These are phyloP conservation scores for Molothrus ater DNA, from an alignment of 2,797 vertebrate species.

Conservation along the genomic window DNA sequence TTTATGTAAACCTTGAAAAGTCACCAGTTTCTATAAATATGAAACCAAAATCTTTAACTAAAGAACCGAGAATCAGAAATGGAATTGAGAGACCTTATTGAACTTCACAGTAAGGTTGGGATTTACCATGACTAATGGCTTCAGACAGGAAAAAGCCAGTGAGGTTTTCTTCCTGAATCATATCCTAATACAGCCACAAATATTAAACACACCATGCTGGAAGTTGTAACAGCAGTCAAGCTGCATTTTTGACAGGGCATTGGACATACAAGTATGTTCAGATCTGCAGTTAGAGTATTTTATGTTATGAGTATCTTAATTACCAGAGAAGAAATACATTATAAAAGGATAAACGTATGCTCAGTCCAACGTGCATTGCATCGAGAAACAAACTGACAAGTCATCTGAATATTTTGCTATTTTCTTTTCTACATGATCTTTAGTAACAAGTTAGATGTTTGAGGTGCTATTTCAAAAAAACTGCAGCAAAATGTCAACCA, in stretches of 20 bases:
- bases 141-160: slow-evolving; percentile 52
- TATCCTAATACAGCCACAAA: slow-evolving; percentile 69
- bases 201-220: slow-evolving; percentile 67
- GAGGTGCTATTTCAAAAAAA: slow-evolving; percentile 66
- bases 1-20: slow-evolving; percentile 55
- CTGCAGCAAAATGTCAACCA: slow-evolving; percentile 70
- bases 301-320: slow-evolving; percentile 57
- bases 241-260: slow-evolving; percentile 48
- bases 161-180: slow-evolving; percentile 55
- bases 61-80: slow-evolving; percentile 51
- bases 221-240: slow-evolving; percentile 70
- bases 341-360: slow-evolving; percentile 58
- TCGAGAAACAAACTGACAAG: slow-evolving; percentile 67
- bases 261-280: slow-evolving; percentile 67
- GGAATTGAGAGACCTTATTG: slow-evolving; percentile 55
- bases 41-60: slow-evolving; percentile 46
- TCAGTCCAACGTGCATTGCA: slow-evolving; percentile 73
- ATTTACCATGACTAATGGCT: slow-evolving; percentile 72
- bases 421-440: slow-evolving; percentile 62
- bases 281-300: slow-evolving; percentile 59
- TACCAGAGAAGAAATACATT: slow-evolving; percentile 70
- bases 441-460: slow-evolving; percentile 67
- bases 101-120: slow-evolving; percentile 71
- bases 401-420: slow-evolving; percentile 54
- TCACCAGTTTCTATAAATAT: slow-evolving; percentile 48